phyloP scores from a whole-genome alignment of 2,113 vertebrate genomes.

The Pagrus major region DNA sequence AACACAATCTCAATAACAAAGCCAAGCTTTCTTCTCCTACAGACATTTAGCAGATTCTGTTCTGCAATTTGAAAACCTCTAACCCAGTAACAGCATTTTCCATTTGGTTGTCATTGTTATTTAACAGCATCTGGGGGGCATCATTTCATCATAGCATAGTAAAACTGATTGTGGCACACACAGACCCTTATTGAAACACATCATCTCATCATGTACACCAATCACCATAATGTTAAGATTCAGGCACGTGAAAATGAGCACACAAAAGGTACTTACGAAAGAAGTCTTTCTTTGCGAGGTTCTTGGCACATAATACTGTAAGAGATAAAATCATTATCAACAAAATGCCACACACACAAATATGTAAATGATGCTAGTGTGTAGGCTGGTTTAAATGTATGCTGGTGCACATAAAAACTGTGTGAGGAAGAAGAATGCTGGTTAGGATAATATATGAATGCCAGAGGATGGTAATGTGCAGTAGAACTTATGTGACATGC shows the following conservation, averaged over 20 bases:
- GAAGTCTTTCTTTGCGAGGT: slow-evolving; percentile 99
- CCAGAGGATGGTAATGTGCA: slow-evolving; percentile 47
- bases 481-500: slow-evolving; percentile 22
- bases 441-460: slow-evolving; percentile 59
- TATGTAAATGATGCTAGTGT: slow-evolving; percentile 46
- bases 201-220: background rate
- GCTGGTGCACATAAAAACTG: slow-evolving; percentile 18
- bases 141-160: background rate
- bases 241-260: slow-evolving; percentile 17
- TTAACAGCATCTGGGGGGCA: background rate
- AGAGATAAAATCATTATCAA: slow-evolving; percentile 73
- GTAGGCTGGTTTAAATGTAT: slow-evolving; percentile 53
- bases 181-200: slow-evolving; percentile 6
- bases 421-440: slow-evolving; percentile 45
- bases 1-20: background rate
- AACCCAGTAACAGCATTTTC: background rate
- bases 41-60: background rate
- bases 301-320: slow-evolving; percentile 99
- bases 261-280: slow-evolving; percentile 91
- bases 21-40: background rate
- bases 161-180: slow-evolving; percentile 3
- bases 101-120: background rate
- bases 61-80: background rate
- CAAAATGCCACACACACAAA: slow-evolving; percentile 42
- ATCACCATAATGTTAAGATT: background rate